Conservation (phyloP, 53 echinoderm and acorn worm species). For the Echinometra lucunter region DNA sequence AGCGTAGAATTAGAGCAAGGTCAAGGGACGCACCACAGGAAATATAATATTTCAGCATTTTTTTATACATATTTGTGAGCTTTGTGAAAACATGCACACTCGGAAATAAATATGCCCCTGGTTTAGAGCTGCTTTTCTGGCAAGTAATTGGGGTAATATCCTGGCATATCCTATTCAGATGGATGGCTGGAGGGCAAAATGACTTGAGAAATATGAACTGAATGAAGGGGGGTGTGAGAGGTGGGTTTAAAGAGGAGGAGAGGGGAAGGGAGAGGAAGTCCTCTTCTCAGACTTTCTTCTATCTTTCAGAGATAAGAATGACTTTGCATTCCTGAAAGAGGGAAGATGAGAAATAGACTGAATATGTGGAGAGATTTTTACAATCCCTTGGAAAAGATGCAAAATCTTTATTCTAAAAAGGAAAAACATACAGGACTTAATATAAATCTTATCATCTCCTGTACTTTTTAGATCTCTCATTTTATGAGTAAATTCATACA, state of each 20-base stretch:
- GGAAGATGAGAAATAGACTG: neutral
- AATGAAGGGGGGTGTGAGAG: constrained; percentile 11
- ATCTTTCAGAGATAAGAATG: constrained; percentile 2
- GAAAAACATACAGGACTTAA: neutral
- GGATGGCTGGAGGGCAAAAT: constrained; percentile 59
- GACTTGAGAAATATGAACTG: constrained; percentile 63
- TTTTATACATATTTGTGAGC: neutral
- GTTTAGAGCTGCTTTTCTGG: constrained; percentile 59
- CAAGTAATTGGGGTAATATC: constrained; percentile 73
- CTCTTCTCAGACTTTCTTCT: neutral
- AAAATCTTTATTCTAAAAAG: neutral
- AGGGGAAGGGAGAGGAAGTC: constrained; percentile 4
- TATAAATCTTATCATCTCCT: no score
- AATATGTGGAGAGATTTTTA: neutral
- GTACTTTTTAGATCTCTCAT: no score
- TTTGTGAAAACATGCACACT: constrained; percentile 54
- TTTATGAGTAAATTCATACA: no score
- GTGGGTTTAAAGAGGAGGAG: neutral
- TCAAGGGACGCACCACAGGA: constrained; percentile 58
- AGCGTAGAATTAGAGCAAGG: constrained; percentile 58
- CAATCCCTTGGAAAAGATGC: neutral
- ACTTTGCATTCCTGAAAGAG: neutral
- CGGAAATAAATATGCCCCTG: constrained; percentile 64
- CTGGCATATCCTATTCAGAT: constrained; percentile 65
- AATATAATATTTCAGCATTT: constrained; percentile 52